Evolutionary conservation across 2,888 invertebrate genomes (phyloP).

Genomic region (Fissipunctia ypsillon): DNA sequence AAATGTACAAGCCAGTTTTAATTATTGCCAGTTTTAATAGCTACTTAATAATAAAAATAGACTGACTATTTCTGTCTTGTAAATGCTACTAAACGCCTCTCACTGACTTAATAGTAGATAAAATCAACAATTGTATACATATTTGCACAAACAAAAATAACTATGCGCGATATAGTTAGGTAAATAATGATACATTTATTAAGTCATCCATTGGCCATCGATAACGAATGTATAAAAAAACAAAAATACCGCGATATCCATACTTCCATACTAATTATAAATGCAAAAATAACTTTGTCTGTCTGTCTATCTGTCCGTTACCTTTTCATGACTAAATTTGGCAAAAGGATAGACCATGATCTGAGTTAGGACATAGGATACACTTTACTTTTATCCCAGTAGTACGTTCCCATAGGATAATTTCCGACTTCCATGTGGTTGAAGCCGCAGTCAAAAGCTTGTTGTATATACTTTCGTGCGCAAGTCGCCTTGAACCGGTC

Average conservation of each 20-base stretch:
- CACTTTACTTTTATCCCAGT: neutral
- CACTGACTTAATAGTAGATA: neutral
- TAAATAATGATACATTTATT: neutral
- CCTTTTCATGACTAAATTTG: neutral
- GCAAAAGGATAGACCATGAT: neutral
- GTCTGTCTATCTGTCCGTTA: neutral
- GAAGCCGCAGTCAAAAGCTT: neutral
- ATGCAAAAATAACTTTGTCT: neutral
- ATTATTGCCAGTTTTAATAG: neutral
- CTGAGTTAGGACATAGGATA: too few relatives aligned
- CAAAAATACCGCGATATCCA: neutral
- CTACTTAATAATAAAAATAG: neutral
- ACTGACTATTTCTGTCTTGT: neutral
- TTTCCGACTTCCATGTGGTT: neutral
- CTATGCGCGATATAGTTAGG: neutral
- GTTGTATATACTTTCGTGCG: neutral
- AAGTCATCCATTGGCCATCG: neutral
- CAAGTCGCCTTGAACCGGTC: conserved; percentile 23
- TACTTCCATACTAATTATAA: neutral
- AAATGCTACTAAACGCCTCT: neutral
- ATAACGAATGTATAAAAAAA: conserved; percentile 4
- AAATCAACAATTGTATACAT: neutral
- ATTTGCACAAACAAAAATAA: neutral
- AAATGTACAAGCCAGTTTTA: neutral
- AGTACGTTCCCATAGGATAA: neutral